These are phyloP conservation scores for Aphyosemion australe DNA, from an alignment of 2,113 vertebrate species.

Conservation along the genomic window DNA sequence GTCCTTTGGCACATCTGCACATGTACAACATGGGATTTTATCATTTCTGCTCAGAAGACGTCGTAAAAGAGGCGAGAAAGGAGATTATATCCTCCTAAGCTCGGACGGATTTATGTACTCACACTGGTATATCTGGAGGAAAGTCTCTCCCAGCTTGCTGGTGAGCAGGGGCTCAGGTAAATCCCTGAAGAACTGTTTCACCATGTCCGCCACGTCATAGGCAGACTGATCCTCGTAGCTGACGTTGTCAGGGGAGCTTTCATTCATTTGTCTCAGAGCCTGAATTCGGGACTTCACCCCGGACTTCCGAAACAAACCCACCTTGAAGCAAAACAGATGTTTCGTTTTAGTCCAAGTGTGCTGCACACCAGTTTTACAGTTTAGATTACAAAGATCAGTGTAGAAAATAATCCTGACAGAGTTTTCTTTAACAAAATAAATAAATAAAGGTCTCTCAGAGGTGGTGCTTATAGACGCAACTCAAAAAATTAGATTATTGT, in stretches of 20 bases:
- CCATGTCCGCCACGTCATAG: slow-evolving; percentile 97
- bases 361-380: too few species aligned
- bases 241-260: slow-evolving; percentile 89
- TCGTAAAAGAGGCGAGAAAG: neutral
- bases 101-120: slow-evolving; percentile 59
- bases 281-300: slow-evolving; percentile 98
- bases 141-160: slow-evolving; percentile 95
- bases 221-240: slow-evolving; percentile 95
- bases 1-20: slow-evolving; percentile 91
- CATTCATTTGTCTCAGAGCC: slow-evolving; percentile 93
- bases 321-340: slow-evolving; percentile 73
- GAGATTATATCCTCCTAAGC: neutral
- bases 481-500: too few species aligned
- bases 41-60: slow-evolving; percentile 8
- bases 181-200: slow-evolving; percentile 98
- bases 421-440: too few species aligned
- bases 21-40: neutral
- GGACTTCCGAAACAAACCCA: slow-evolving; percentile 96
- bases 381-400: too few species aligned
- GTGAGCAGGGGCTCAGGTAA: slow-evolving; percentile 95
- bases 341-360: too few species aligned
- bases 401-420: too few species aligned
- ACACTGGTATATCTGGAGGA: slow-evolving; percentile 98
- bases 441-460: neutral
- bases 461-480: neutral